These are phyloP conservation scores for Xenentodon cancila DNA, from an alignment of 2,797 vertebrate genomes.

Conservation along the genomic window DNA sequence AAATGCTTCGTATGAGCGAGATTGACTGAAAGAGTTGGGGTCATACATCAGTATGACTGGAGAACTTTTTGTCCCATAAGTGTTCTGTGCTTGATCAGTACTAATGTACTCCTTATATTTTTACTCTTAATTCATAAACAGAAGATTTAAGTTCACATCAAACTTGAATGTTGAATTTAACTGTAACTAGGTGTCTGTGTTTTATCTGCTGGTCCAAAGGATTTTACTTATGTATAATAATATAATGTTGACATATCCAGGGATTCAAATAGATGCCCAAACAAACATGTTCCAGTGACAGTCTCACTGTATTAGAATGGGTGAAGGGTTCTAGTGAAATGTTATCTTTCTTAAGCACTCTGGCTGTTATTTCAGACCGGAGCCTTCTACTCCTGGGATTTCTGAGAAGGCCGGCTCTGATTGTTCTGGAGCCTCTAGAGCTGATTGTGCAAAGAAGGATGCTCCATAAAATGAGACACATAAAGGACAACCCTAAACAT, in stretches of 20 bases:
- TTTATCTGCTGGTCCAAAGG: background rate
- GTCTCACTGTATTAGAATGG: slow-evolving; percentile 38
- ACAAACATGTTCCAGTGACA: slow-evolving; percentile 18
- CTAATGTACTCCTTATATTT: slow-evolving; percentile 11
- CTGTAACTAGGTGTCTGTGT: background rate
- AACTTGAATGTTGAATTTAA: slow-evolving; percentile 1
- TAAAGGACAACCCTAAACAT: too few relatives aligned
- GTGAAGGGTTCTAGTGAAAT: slow-evolving; percentile 59
- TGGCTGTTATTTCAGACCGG: slow-evolving; percentile 42
- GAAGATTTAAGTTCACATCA: background rate
- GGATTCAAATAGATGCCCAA: slow-evolving; percentile 9
- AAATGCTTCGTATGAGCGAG: slow-evolving; percentile 28
- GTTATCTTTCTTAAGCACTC: slow-evolving; percentile 29
- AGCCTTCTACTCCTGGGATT: slow-evolving; percentile 30
- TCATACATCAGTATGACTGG: background rate
- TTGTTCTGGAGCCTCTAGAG: too few relatives aligned
- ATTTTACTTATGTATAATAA: too few relatives aligned
- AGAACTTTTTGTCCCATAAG: background rate
- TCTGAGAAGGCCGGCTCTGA: too few relatives aligned
- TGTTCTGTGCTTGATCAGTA: slow-evolving; percentile 11
- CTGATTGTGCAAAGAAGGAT: too few relatives aligned
- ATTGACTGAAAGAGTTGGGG: slow-evolving; percentile 24
- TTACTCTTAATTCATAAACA: background rate
- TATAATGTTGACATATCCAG: background rate
- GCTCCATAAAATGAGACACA: too few relatives aligned